Conservation (phyloP, 2,113 vertebrate genomes). For the Acinonyx jubatus region DNA sequence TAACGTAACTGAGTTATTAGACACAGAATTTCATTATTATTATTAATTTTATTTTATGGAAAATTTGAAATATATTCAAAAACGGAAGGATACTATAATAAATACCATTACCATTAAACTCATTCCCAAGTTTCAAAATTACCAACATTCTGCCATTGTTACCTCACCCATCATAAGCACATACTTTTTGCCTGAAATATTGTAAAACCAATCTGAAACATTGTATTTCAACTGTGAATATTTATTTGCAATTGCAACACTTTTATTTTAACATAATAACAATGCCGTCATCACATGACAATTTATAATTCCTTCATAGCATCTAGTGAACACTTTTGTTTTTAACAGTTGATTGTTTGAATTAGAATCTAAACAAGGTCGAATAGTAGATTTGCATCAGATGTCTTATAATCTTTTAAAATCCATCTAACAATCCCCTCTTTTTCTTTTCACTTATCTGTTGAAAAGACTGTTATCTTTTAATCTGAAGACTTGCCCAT, state of each 20-base stretch:
- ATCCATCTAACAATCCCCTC: fast-evolving
- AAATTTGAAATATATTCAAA: neutral
- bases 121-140: neutral
- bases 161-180: neutral
- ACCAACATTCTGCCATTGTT: neutral
- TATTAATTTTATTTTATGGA: neutral
- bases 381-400: neutral
- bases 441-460: neutral
- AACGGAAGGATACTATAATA: neutral
- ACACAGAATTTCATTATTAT: neutral
- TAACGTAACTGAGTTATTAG: neutral
- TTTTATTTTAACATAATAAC: neutral
- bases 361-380: neutral
- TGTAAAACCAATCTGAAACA: neutral
- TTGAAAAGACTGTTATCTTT: neutral
- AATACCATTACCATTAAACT: neutral
- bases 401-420: neutral
- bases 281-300: neutral
- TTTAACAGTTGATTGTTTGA: neutral
- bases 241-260: neutral
- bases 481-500: neutral
- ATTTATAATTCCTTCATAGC: neutral
- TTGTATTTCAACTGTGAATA: neutral
- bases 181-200: neutral
- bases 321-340: neutral